Evolutionary conservation across 2,113 vertebrate species (phyloP).

Genomic region (Epinephelus fuscoguttatus): DNA sequence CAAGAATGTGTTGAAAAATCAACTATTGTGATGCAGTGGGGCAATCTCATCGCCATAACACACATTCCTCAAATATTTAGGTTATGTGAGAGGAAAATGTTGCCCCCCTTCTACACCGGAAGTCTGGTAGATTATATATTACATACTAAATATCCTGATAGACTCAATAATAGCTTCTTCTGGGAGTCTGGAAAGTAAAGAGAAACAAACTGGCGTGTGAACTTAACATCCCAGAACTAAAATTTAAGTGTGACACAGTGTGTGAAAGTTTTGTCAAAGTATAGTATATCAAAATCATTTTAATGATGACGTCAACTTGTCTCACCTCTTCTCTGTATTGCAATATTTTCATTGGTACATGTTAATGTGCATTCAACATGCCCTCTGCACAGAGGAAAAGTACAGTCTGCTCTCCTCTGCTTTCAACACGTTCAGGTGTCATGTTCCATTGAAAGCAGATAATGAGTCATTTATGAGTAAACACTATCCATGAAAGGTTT

Average conservation of each 20-base stretch:
- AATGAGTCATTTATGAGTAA: not conserved
- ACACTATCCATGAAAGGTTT: not conserved
- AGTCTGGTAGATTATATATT: not conserved
- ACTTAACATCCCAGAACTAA: not conserved
- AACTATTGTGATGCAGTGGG: conserved; percentile 26
- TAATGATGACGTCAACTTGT: not conserved
- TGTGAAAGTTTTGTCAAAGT: not conserved
- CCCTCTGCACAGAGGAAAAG: not conserved
- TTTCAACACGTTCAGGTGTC: conserved; percentile 3
- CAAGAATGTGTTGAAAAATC: conserved; percentile 62
- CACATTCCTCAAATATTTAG: conserved; percentile 59
- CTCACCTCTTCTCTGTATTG: not conserved
- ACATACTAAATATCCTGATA: not conserved
- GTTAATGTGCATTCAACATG: not conserved
- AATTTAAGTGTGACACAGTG: not conserved
- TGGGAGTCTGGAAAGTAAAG: not conserved
- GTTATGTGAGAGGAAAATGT: not conserved
- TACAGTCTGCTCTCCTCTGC: conserved; percentile 1
- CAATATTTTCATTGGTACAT: not conserved
- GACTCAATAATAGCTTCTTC: not conserved
- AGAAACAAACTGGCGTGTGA: not conserved
- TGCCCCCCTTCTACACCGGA: not conserved
- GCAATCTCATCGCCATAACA: conserved; percentile 42
- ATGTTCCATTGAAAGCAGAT: conserved; percentile 13
- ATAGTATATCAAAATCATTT: not conserved